These are phyloP conservation scores for Erythrocebus patas DNA, from an alignment of 2,113 vertebrate species.

Conservation along the genomic window DNA sequence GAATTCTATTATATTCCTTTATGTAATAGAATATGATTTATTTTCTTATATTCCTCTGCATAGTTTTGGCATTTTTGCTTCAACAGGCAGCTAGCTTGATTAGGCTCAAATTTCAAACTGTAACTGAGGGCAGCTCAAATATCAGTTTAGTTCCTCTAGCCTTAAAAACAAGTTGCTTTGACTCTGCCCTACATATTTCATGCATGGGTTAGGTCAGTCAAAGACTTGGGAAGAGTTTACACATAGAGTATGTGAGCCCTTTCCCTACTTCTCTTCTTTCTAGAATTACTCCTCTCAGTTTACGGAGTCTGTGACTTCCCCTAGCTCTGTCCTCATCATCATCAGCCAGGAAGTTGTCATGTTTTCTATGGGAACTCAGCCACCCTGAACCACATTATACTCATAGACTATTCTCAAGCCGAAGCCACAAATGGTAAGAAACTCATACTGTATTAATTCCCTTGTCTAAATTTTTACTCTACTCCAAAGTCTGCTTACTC, in stretches of 20 bases:
- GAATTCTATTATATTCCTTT: background rate
- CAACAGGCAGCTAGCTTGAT: background rate
- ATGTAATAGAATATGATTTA: background rate
- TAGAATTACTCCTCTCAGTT: background rate
- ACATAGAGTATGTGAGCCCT: background rate
- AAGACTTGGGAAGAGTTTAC: background rate
- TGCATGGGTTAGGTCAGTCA: background rate
- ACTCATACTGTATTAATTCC: background rate
- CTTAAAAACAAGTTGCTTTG: background rate
- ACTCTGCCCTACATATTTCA: background rate
- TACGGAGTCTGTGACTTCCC: background rate
- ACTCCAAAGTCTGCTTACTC: background rate
- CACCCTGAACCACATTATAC: background rate
- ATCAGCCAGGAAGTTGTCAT: background rate
- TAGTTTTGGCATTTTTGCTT: background rate
- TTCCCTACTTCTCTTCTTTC: background rate
- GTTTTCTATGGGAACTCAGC: background rate
- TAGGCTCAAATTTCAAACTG: background rate
- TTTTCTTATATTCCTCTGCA: background rate
- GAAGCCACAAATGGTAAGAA: background rate
- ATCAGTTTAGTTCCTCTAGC: background rate
- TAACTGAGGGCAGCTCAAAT: background rate
- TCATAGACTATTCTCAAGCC: background rate
- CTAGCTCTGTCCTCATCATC: background rate
- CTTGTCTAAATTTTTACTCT: background rate